These are phyloP conservation scores for Alviniconcha marisindica DNA, from an alignment of 1,140 invertebrate genomes.

Conservation along the genomic window DNA sequence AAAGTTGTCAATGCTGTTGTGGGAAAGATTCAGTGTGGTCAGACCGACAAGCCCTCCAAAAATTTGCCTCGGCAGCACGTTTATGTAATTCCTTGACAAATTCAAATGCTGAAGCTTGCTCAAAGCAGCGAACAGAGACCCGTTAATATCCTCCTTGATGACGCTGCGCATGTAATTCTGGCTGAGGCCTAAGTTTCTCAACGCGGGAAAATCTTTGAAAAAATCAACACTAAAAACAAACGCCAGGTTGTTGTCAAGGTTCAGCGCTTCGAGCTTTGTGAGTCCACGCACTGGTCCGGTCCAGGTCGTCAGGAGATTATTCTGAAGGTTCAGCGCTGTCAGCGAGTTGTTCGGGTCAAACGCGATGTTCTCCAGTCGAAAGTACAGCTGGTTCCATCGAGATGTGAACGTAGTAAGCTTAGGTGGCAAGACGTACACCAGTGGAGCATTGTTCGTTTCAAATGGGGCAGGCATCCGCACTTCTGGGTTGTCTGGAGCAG, in stretches of 20 bases:
- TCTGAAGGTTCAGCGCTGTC: background rate
- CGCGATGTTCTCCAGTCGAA: background rate
- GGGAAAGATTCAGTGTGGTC: slow-evolving; percentile 37
- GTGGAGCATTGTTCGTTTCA: background rate
- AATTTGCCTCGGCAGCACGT: background rate
- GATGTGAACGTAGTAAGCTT: slow-evolving; percentile 14
- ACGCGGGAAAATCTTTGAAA: slow-evolving; percentile 34
- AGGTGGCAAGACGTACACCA: slow-evolving; percentile 37
- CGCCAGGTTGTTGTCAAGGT: slow-evolving; percentile 36
- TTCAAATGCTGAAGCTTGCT: slow-evolving; percentile 41
- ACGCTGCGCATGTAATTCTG: slow-evolving; percentile 35
- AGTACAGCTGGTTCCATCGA: slow-evolving; percentile 36
- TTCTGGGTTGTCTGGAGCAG: too few relatives aligned
- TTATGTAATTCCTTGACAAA: slow-evolving; percentile 49
- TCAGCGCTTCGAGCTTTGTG: slow-evolving; percentile 15
- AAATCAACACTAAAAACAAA: slow-evolving; percentile 34
- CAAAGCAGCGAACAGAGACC: slow-evolving; percentile 26
- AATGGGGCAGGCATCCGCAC: too few relatives aligned
- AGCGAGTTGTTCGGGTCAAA: slow-evolving; percentile 30
- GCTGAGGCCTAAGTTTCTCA: slow-evolving; percentile 21
- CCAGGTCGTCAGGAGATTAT: slow-evolving; percentile 36
- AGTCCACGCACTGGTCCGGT: slow-evolving; percentile 43
- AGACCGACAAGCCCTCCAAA: slow-evolving; percentile 40
- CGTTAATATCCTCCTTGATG: background rate
- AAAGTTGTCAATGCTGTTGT: slow-evolving; percentile 40